These are phyloP conservation scores for Apogon hyalosoma DNA, from an alignment of 2,797 vertebrate genomes.

Conservation along the genomic window DNA sequence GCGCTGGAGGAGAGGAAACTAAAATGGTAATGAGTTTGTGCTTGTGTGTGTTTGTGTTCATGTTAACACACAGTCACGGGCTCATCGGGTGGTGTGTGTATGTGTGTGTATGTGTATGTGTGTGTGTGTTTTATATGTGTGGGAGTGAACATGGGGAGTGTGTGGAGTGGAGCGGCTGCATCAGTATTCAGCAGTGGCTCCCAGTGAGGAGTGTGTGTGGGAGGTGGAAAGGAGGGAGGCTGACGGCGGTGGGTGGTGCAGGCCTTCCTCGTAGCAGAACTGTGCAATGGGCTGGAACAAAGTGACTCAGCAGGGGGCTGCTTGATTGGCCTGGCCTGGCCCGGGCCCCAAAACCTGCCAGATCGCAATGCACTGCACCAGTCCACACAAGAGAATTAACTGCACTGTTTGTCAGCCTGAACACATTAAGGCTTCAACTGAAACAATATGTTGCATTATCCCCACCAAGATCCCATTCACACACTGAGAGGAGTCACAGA, in stretches of 20 bases:
- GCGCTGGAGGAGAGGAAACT: slow-evolving; percentile 18
- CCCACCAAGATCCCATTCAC: slow-evolving; percentile 47
- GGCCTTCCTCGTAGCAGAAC: slow-evolving; percentile 70
- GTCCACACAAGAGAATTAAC: slow-evolving; percentile 74
- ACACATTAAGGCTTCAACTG: slow-evolving; percentile 37
- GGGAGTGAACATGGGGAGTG: slow-evolving; percentile 32
- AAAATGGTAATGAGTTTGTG: slow-evolving; percentile 44
- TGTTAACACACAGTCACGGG: slow-evolving; percentile 13
- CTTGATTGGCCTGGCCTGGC: slow-evolving; percentile 71
- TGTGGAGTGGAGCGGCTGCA: slow-evolving; percentile 57
- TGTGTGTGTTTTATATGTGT: slow-evolving; percentile 36
- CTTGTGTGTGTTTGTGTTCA: slow-evolving; percentile 37
- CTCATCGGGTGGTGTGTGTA: slow-evolving; percentile 30
- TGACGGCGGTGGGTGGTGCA: slow-evolving; percentile 48
- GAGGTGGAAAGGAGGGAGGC: slow-evolving; percentile 60
- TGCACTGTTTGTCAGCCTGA: slow-evolving; percentile 61
- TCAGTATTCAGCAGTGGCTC: slow-evolving; percentile 79
- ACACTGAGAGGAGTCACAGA: slow-evolving; percentile 36
- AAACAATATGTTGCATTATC: slow-evolving; percentile 55
- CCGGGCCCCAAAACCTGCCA: slow-evolving; percentile 70
- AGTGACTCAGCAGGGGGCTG: slow-evolving; percentile 73
- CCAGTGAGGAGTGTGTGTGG: slow-evolving; percentile 62
- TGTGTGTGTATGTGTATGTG: slow-evolving; percentile 37
- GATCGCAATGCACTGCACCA: slow-evolving; percentile 53
- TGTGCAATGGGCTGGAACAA: slow-evolving; percentile 79